These are phyloP conservation scores for Wasmannia auropunctata DNA, from an alignment of 1,140 invertebrate species.

Conservation along the genomic window DNA sequence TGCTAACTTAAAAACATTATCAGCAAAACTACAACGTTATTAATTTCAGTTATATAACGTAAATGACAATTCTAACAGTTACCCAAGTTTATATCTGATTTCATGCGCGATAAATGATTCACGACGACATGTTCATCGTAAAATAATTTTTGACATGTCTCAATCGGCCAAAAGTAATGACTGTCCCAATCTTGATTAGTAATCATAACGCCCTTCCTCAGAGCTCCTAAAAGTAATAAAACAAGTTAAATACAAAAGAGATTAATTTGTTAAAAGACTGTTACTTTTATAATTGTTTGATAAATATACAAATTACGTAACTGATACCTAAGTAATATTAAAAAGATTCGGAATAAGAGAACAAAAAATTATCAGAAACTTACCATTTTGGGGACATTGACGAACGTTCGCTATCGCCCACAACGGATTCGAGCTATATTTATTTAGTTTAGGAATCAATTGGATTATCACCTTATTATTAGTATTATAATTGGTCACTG, in stretches of 20 bases:
- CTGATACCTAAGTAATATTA: neutral
- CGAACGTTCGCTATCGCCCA: too few relatives aligned
- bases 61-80: constrained; percentile 54
- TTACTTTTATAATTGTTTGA: too few relatives aligned
- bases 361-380: neutral
- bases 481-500: neutral
- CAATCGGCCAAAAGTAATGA: constrained; percentile 32
- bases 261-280: neutral
- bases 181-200: neutral
- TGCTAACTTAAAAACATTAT: neutral
- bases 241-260: neutral
- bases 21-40: neutral
- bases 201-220: neutral
- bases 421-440: neutral
- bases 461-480: neutral
- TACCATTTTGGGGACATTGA: constrained; percentile 54
- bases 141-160: too few relatives aligned
- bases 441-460: neutral
- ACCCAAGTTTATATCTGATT: neutral
- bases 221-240: neutral
- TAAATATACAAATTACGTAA: neutral
- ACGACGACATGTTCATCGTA: too few relatives aligned
- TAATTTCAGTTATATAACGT: neutral
- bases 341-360: neutral
- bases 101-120: neutral